A percentile compares a stretch with the other conserved stretches of the same genome.
Evolutionary conservation across 2,113 vertebrate genomes (phyloP).

Genomic region (Bubo bubo): DNA sequence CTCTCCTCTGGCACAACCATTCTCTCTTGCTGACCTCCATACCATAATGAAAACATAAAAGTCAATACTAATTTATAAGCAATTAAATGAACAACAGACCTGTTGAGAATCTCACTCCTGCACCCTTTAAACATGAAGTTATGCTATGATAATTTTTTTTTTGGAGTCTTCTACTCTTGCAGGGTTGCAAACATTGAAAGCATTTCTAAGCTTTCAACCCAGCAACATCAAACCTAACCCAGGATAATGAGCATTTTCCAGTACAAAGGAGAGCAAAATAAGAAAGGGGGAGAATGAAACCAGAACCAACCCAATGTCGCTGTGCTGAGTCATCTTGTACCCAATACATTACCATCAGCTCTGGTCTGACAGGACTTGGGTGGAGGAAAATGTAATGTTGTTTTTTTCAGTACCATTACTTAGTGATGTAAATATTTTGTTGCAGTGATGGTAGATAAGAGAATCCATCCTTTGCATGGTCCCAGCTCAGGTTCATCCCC

Average conservation of each 20-base stretch:
- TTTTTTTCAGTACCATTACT: background rate
- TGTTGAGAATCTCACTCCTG: background rate
- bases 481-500: background rate
- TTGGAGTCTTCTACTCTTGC: background rate
- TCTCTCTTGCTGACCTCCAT: background rate
- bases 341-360: background rate
- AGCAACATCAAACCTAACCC: background rate
- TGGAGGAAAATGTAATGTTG: background rate
- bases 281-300: background rate
- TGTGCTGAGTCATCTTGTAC: background rate
- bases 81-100: background rate
- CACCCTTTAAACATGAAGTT: background rate
- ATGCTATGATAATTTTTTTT: background rate
- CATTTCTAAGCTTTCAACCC: background rate
- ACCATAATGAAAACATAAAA: background rate
- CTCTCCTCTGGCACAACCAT: background rate
- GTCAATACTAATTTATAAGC: background rate
- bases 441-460: background rate
- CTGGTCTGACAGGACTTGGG: background rate
- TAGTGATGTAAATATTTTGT: background rate
- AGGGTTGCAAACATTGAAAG: background rate
- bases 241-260: background rate
- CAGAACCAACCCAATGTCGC: fast-evolving
- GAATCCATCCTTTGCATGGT: background rate
- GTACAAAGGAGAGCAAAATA: background rate